Base-by-base conservation (phyloP, 1,140 invertebrate species). In the Drosophila funebris region DNA sequence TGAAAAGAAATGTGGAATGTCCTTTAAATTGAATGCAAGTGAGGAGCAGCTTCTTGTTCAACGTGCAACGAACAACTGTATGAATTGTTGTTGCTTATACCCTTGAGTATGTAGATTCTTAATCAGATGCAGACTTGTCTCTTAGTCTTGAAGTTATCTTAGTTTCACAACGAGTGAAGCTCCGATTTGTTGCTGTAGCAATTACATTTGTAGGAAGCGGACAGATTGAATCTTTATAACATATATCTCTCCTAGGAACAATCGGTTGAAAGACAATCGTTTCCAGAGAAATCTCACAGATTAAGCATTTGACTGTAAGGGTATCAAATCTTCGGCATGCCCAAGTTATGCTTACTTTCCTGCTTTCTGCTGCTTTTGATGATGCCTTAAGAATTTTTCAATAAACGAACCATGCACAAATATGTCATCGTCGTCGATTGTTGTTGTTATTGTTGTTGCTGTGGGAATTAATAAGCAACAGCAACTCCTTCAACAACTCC, bases 381-480 rank as follows among this genome's bases (percentile, higher is more conserved):
- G 9, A 37, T 61, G 37, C 16, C 58, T 70, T 37, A 58, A 68
- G 73, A 66, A 71, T 72, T 72, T 72, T 57, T 72, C 44, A 66
- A 72, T 72, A 66, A 72, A 20, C 44, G 69, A 39, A 56, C 13
- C 37, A 43, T 44, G 57, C 58, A 46, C 57, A 69, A 64, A 64
- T 64, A 64, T 56, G 48, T 50, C 31, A 48, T 36, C 53, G 31
- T 62, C 60, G 52, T 68, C 53, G 50, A 33, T 14, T 37, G 66
- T 39, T 56, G 4, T 43, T 50, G 41, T 44, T 62, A 73, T 80
- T 62, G 11, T 36, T 46, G 43, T 43, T 66, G 73, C 73, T 62
- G 54, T 64, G 58, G n/a, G 74, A 82, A 85, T 27, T 36, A 36
- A 39, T 22, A 13, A 29, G 52, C 46, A 27, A 31, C 36, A 27